Percentiles rank a stretch among this genome's conserved stretches.
Evolutionary conservation across 2,113 vertebrate species (phyloP).

Genomic region (Psammodynastes pulverulentus): DNA sequence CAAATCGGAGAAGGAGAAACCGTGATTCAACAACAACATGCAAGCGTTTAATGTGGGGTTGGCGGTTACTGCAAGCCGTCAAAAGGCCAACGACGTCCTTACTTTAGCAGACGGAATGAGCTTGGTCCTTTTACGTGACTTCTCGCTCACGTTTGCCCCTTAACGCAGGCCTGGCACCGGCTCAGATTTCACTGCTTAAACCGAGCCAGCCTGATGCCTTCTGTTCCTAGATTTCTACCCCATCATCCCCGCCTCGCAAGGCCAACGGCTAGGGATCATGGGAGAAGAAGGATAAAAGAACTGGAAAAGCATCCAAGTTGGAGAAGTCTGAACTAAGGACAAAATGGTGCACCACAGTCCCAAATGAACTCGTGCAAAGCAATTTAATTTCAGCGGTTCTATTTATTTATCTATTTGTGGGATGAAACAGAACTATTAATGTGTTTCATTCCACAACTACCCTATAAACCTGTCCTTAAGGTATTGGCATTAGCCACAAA

Average conservation of each 20-base stretch:
- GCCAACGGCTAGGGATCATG: neutral
- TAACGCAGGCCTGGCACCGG: constrained; percentile 38
- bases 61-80: constrained; percentile 38
- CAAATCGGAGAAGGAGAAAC: constrained; percentile 58
- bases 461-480: constrained; percentile 43
- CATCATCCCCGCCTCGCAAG: neutral
- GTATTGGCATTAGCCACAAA: constrained; percentile 51
- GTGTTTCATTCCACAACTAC: neutral
- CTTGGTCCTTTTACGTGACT: constrained; percentile 49
- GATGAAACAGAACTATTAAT: neutral
- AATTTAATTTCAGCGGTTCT: neutral
- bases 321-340: constrained; percentile 10
- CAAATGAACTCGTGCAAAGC: neutral
- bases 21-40: constrained; percentile 66
- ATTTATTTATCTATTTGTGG: neutral
- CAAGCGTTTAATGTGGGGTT: constrained; percentile 66
- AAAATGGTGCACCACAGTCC: constrained; percentile 23
- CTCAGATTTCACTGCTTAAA: constrained; percentile 42
- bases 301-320: neutral
- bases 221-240: neutral
- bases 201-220: constrained; percentile 3
- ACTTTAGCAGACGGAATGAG: constrained; percentile 63
- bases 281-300: neutral
- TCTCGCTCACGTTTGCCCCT: constrained; percentile 38
- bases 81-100: constrained; percentile 55